Percentiles rank a stretch among this genome's conserved stretches.
Conservation (phyloP, 53 echinoderm and acorn worm species). For the Hippasteria phrygiana region DNA sequence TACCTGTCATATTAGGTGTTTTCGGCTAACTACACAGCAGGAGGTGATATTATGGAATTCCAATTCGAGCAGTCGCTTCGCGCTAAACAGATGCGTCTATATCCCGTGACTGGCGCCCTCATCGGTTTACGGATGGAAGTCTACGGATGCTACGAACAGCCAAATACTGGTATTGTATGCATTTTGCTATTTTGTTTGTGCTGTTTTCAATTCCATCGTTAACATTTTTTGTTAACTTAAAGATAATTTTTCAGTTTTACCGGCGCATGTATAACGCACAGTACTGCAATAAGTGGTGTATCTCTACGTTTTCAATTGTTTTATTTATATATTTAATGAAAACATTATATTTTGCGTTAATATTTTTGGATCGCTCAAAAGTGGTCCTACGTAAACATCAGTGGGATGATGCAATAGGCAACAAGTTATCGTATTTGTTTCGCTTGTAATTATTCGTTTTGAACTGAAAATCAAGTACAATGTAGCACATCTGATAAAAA, state of each 20-base stretch:
- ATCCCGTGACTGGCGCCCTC: background rate
- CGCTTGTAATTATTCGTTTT: too few species aligned
- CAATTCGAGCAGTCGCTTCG: conserved; percentile 18
- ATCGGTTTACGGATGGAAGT: conserved; percentile 20
- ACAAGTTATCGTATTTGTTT: too few species aligned
- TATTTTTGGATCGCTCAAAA: too few species aligned
- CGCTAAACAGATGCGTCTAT: background rate
- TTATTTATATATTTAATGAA: too few species aligned
- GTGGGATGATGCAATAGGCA: too few species aligned
- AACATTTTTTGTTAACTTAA: too few species aligned
- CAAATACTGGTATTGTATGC: background rate
- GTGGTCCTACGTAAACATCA: too few species aligned
- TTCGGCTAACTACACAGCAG: background rate
- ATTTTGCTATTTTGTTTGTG: background rate
- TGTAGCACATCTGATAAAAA: background rate
- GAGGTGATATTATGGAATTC: background rate
- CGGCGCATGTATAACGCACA: too few species aligned
- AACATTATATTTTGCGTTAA: too few species aligned
- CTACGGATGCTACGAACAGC: conserved; percentile 13
- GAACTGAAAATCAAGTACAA: background rate
- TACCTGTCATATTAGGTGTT: background rate
- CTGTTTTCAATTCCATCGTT: background rate
- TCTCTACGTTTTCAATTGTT: too few species aligned
- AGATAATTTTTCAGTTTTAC: too few species aligned
- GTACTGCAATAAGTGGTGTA: too few species aligned